Evolutionary conservation across 30 jellyfish, hydroid and myxozoan genomes (phyloP).

Genomic region (Hydra vulgaris): DNA sequence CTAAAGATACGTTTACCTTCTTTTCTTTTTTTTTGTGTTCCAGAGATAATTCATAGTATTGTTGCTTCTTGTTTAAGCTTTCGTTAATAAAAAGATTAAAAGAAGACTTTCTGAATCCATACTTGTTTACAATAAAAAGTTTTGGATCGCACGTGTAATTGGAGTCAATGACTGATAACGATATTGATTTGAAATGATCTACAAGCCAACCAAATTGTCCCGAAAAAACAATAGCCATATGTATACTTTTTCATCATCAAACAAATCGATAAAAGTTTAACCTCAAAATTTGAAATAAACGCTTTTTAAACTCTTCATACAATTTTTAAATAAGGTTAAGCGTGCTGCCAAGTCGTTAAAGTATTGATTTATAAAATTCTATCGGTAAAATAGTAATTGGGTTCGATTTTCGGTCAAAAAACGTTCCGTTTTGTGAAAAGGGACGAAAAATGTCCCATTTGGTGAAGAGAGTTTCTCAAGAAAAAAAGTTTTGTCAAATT

Average conservation of each 20-base stretch:
- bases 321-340: no score
- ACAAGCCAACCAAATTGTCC: slow-evolving; percentile 15
- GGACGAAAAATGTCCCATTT: no score
- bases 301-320: no score
- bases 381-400: no score
- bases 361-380: no score
- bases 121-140: background rate
- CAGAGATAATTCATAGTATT: background rate
- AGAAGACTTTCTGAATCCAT: background rate
- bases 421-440: no score
- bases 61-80: background rate
- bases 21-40: background rate
- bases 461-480: no score
- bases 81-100: background rate
- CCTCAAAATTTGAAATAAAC: no score
- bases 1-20: background rate
- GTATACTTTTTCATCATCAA: background rate
- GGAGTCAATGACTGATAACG: background rate
- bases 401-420: no score
- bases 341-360: no score
- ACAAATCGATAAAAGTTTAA: background rate
- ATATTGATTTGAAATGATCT: slow-evolving; percentile 2
- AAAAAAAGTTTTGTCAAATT: no score
- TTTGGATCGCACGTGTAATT: slow-evolving; percentile 1
- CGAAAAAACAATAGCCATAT: slow-evolving; percentile 5